phyloP scores from a whole-genome alignment of 2,888 invertebrate genomes.

The Clusia tigrina region DNA sequence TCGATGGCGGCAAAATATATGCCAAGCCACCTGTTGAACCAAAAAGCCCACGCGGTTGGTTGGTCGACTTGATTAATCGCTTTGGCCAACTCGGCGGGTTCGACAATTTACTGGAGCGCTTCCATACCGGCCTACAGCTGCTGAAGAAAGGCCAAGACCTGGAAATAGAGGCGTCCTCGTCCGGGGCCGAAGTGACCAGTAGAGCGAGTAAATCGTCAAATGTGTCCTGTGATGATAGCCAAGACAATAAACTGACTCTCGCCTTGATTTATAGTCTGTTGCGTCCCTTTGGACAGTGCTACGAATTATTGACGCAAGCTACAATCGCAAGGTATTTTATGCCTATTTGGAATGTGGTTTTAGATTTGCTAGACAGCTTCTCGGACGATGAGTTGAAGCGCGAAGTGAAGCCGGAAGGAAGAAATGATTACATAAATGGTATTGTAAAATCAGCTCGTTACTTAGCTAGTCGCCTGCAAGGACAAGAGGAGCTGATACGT shows the following conservation, averaged over 20 bases:
- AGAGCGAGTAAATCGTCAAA: conserved; percentile 32
- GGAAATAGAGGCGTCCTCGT: conserved; percentile 35
- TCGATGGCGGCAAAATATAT: conserved; percentile 74
- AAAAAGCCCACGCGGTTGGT: conserved; percentile 90
- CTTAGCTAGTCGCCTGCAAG: conserved; percentile 83
- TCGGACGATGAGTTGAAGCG: conserved; percentile 95
- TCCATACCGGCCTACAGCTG: conserved; percentile 75
- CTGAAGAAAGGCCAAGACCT: conserved; percentile 67
- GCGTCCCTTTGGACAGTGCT: conserved; percentile 91
- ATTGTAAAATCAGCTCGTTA: conserved; percentile 93
- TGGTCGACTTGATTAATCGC: conserved; percentile 93
- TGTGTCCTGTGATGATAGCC: conserved; percentile 42
- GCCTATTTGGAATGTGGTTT: conserved; percentile 92
- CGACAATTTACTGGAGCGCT: conserved; percentile 82
- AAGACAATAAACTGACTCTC: conserved; percentile 69
- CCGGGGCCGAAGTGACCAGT: conserved; percentile 28
- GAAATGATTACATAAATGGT: conserved; percentile 94
- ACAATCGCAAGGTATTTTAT: conserved; percentile 92
- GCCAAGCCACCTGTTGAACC: conserved; percentile 75
- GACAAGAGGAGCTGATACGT: conserved; percentile 77
- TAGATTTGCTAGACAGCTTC: conserved; percentile 87
- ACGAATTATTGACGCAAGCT: conserved; percentile 87
- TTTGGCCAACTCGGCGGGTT: conserved; percentile 93
- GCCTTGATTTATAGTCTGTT: conserved; percentile 82
- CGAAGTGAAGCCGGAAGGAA: conserved; percentile 92